phyloP scores from a whole-genome alignment of 1,140 invertebrate species.

The Papilio aristodemus region DNA sequence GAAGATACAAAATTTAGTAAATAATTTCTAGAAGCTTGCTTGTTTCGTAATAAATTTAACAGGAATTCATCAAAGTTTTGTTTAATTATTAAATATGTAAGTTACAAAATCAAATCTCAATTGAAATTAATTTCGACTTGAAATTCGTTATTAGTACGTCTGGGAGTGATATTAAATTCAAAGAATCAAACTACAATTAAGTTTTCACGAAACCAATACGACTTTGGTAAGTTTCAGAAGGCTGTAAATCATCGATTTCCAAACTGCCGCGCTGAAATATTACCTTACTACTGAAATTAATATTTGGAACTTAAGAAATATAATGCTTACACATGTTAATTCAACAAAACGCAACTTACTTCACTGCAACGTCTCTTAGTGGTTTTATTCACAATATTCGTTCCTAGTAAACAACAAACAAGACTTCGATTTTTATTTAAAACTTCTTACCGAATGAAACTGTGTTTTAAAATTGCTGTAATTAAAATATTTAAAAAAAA shows the following conservation, averaged over 20 bases:
- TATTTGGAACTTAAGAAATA: not conserved
- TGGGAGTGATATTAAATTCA: constrained; percentile 1
- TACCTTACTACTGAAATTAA: not conserved
- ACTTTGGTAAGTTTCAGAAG: not conserved
- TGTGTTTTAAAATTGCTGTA: no score
- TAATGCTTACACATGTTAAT: not conserved
- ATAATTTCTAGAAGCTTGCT: no score
- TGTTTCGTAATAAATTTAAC: no score
- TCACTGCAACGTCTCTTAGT: not conserved
- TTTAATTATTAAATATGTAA: constrained; percentile 29
- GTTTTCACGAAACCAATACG: constrained; percentile 18
- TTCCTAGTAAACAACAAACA: no score
- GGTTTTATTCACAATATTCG: no score
- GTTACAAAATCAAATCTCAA: constrained; percentile 6
- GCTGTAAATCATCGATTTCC: not conserved
- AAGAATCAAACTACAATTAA: constrained; percentile 19
- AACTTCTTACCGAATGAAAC: no score
- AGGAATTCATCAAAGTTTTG: constrained; percentile 19
- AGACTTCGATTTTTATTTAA: no score
- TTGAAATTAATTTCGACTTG: constrained; percentile 4
- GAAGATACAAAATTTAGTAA: not conserved
- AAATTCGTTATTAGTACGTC: not conserved
- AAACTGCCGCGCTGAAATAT: not conserved
- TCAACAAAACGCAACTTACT: not conserved
- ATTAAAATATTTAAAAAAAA: no score